Percentiles rank a stretch among this genome's conserved stretches.
phyloP scores from a whole-genome alignment of 2,888 invertebrate species.

The Chrysolina americana region DNA sequence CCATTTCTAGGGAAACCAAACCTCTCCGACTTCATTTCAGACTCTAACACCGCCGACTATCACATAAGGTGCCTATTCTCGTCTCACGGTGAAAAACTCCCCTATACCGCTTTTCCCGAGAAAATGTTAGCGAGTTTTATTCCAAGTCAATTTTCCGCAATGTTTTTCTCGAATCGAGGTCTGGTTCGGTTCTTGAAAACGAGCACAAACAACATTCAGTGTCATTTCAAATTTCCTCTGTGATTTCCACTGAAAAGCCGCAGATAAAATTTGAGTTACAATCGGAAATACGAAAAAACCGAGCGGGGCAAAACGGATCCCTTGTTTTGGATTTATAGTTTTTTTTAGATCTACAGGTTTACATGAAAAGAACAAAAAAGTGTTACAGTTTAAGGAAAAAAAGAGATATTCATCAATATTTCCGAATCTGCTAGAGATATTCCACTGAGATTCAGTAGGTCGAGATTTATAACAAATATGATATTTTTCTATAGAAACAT shows the following conservation, averaged over 20 bases:
- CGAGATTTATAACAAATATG: too few relatives aligned
- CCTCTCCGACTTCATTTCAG: not conserved
- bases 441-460: too few relatives aligned
- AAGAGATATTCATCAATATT: too few relatives aligned
- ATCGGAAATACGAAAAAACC: not conserved
- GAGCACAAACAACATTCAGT: not conserved
- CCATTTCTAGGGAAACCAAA: not conserved
- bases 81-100: not conserved
- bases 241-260: not conserved
- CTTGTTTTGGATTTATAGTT: too few relatives aligned
- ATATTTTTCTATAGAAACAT: too few relatives aligned
- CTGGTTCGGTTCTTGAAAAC: not conserved
- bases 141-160: not conserved
- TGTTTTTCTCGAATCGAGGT: not conserved
- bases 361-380: too few relatives aligned
- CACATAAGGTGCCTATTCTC: not conserved
- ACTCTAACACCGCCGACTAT: not conserved
- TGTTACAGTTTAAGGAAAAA: too few relatives aligned
- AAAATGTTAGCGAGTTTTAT: conserved; percentile 25
- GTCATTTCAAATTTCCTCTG: not conserved
- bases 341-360: too few relatives aligned
- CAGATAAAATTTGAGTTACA: not conserved
- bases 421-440: too few relatives aligned
- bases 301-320: too few relatives aligned
- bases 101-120: conserved; percentile 1